Base-by-base conservation (phyloP, 2,113 vertebrate species). In the Poeciliopsis turrubarensis region DNA sequence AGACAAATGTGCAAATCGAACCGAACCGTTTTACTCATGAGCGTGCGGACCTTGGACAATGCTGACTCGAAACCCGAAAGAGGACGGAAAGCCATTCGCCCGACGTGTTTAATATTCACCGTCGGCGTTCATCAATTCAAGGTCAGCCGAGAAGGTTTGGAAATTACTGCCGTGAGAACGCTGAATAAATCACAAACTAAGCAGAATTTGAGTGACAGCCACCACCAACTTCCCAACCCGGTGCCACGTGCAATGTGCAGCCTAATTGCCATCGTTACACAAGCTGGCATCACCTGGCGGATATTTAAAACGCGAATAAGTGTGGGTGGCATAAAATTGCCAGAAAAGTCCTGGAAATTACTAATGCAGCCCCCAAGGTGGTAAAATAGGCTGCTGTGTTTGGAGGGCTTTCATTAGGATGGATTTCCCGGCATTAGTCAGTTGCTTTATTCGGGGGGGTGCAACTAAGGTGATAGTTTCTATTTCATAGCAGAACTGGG, bases 261-360 rank as follows among this genome's bases (percentile, higher is more conserved):
- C 77, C 14, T 85, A 84, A 83, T 86, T 86, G 73, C 75, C 67
- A 29, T 65, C 64, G 31, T 73, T 73, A 44, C 67, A 77, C 73
- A 68, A n/a, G 9, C 62, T 73, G 70, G 31, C 60, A 65, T 85
- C 65, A 79, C 72, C 70, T 82, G 77, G 75, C 80, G 82, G 68
- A 67, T 72, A 47, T 70, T 75, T 72, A 31, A 54, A 60, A 60
- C 72, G 69, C 65, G 75, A 75, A 84, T 86, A 72, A 87, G 79
- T 75, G 76, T 64, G 39, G 71, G 60, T 70, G 77, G 83, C 78
- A 74, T 78, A 3, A 71, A 72, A 69, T 54, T 68, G 26, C 64
- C 41, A n/a, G 70, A 81, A 78, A 77, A 67, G 77, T 82, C 82
- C 63, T 30, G 30, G 70, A 78, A 82, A 79, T 60, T 61, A 68